These are phyloP conservation scores for Callipepla californica DNA, from an alignment of 2,113 vertebrate genomes.

Conservation along the genomic window DNA sequence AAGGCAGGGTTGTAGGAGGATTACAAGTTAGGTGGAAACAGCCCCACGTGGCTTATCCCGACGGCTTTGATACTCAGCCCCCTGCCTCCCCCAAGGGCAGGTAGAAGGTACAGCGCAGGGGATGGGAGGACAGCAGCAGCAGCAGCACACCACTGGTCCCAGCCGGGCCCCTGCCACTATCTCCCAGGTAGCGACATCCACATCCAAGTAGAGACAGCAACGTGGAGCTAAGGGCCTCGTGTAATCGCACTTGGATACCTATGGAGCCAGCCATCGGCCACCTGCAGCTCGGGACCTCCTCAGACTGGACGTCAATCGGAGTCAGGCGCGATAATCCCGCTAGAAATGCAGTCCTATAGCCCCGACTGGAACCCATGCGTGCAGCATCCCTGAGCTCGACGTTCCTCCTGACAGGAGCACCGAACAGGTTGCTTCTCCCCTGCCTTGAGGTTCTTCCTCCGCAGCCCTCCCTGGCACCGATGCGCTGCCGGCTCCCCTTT, in stretches of 20 bases:
- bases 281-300: not conserved
- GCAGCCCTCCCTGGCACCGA: not conserved
- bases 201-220: not conserved
- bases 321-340: fast-evolving
- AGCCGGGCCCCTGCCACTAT: not conserved
- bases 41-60: not conserved
- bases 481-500: not conserved
- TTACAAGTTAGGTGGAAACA: not conserved
- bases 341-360: not conserved
- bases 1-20: not conserved
- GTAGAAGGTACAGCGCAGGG: fast-evolving
- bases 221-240: not conserved
- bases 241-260: not conserved
- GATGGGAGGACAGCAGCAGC: not conserved
- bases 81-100: not conserved
- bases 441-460: not conserved
- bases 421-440: fast-evolving
- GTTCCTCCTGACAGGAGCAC: too few species aligned
- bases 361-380: not conserved
- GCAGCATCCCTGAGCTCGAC: not conserved
- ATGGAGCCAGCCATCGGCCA: not conserved
- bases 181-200: not conserved
- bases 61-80: not conserved
- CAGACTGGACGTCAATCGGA: not conserved
- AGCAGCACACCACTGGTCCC: not conserved